Base-by-base conservation (phyloP, 2,888 invertebrate genomes). In the Rhimphoctona megacephalus region DNA sequence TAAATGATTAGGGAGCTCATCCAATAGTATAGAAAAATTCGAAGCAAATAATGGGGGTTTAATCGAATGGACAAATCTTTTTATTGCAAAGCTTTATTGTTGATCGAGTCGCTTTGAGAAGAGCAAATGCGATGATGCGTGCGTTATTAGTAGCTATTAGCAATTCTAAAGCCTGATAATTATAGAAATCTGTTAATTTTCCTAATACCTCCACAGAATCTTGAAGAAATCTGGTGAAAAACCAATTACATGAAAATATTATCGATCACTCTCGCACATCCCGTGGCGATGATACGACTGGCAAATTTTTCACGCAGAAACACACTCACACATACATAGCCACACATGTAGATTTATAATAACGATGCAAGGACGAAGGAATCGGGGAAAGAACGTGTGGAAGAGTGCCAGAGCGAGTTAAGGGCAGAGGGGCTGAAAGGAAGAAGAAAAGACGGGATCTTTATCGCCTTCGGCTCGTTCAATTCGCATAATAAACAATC, bases 401-500 rank as follows among this genome's bases (percentile, higher is more conserved):
- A 79, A 78, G 76, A 88, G 86, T 85, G 88, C 85, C 66, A 39
- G 77, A 64, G 66, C 46, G 79, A 67, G 70, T 52, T 52, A 85
- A 88, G 85, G 78, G 83, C 69, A 81, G 78, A 86, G 87, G 80
- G 82, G 36, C 43, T 69, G 76, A 83, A 85, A 85, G 81, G 88
- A 84, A 85, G 70, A 89, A 25, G 54, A 86, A 90, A 88, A 88
- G 88, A 89, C 88, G 89, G 93, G 92, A 93, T 92, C 93, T 94
- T 94, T 94, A 94, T 94, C 94, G 92, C 92, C 91, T 92, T 93
- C 91, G 92, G 92, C 91, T 93, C 93, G 93, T 91, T 92, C 93
- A 93, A 94, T 94, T 93, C 94, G 93, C 91, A 93, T 93, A 93
- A 94, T 94, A 94, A 93, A 94, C 92, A 93, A 94, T 93, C 92